phyloP scores from a whole-genome alignment of 2,113 vertebrate genomes.

The Cebidichthys violaceus region DNA sequence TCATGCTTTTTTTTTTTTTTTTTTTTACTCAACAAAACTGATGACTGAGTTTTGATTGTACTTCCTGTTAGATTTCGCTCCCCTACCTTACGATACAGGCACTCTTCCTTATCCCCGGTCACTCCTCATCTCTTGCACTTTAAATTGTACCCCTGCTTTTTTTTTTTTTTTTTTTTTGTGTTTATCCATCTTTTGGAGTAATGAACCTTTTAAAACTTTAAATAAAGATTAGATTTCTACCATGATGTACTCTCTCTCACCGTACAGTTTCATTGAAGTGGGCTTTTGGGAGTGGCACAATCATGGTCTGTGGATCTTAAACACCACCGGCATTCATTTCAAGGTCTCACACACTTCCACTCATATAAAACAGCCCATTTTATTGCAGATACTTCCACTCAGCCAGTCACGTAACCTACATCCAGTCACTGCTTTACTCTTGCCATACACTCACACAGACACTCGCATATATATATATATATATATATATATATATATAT shows the following conservation, averaged over 20 bases:
- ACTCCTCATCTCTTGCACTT: slow-evolving; percentile 74
- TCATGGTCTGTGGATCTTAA: neutral
- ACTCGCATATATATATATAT: too few species aligned
- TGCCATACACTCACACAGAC: neutral
- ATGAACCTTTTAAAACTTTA: slow-evolving; percentile 73
- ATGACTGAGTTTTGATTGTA: slow-evolving; percentile 64
- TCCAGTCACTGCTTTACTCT: neutral
- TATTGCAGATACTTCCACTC: neutral
- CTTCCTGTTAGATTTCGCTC: slow-evolving; percentile 58
- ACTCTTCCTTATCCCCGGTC: slow-evolving; percentile 38
- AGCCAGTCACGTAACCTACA: neutral
- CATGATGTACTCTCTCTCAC: slow-evolving; percentile 59
- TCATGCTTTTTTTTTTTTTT: slow-evolving; percentile 34
- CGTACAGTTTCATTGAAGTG: slow-evolving; percentile 70
- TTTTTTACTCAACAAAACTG: slow-evolving; percentile 51
- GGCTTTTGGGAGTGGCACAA: slow-evolving; percentile 1
- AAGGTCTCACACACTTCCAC: neutral
- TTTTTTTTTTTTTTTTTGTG: slow-evolving; percentile 37
- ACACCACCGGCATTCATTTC: neutral
- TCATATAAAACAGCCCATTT: neutral
- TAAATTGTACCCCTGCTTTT: slow-evolving; percentile 68
- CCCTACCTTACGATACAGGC: slow-evolving; percentile 42
- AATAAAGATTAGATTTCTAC: slow-evolving; percentile 86
- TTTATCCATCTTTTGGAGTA: slow-evolving; percentile 70
- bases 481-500: too few species aligned